Percentiles rank a stretch among this genome's conserved stretches.
These are phyloP conservation scores for Digitonthophagus gazella DNA, from an alignment of 2,888 invertebrate species.

Conservation along the genomic window DNA sequence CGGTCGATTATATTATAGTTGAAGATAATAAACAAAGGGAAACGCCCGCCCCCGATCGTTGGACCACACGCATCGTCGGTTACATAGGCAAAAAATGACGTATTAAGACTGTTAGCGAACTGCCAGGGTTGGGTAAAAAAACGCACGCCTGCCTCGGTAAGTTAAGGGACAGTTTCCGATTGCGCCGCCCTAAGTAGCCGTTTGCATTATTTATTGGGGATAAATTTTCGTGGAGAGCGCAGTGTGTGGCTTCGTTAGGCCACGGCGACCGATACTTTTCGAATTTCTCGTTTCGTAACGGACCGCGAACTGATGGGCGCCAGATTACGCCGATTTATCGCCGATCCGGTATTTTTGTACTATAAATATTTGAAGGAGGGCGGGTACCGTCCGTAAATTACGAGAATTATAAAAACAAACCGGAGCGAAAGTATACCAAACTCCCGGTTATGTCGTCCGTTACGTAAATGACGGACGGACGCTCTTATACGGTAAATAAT, in stretches of 20 bases:
- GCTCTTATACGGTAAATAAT: too few relatives aligned
- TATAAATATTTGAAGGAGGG: not conserved
- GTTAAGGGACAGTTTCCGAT: not conserved
- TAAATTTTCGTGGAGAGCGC: not conserved
- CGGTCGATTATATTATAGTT: too few relatives aligned
- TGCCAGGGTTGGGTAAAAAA: not conserved
- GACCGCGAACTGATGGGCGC: not conserved
- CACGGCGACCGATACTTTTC: not conserved
- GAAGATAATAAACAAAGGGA: too few relatives aligned
- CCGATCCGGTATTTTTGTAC: not conserved
- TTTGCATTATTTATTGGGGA: not conserved
- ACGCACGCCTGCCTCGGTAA: not conserved
- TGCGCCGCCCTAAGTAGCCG: not conserved
- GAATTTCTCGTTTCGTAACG: not conserved
- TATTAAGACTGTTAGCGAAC: not conserved
- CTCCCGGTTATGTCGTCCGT: too few relatives aligned
- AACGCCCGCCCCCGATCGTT: too few relatives aligned
- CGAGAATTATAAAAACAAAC: not conserved
- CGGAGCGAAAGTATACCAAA: not conserved
- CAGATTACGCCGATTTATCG: not conserved
- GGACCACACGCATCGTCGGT: not conserved
- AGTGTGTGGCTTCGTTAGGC: not conserved
- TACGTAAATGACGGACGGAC: too few relatives aligned
- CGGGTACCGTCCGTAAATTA: not conserved
- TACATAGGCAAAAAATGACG: not conserved